A percentile compares a stretch with the other conserved stretches of the same genome.
These are phyloP conservation scores for Peromyscus eremicus DNA, from an alignment of 2,797 vertebrate species.

Conservation along the genomic window DNA sequence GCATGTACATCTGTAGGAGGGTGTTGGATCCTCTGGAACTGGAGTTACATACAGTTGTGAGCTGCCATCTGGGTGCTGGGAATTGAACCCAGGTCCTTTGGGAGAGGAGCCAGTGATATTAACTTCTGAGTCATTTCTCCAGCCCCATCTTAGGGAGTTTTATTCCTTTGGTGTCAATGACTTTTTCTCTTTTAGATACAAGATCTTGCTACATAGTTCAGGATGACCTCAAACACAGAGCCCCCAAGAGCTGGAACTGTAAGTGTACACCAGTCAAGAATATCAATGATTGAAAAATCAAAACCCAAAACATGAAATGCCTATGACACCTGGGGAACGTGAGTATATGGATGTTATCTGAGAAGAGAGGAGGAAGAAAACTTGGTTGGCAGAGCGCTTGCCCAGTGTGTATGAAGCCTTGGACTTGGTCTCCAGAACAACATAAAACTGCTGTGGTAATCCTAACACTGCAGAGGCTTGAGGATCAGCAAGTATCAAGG, in stretches of 20 bases:
- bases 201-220: not conserved
- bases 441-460: not conserved
- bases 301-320: not conserved
- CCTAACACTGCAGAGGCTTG: not conserved
- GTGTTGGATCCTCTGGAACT: not conserved
- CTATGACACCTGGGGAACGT: slow-evolving; percentile 19
- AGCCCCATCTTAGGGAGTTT: not conserved
- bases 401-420: not conserved
- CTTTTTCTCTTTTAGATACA: not conserved
- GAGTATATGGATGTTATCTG: not conserved
- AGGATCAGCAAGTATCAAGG: not conserved
- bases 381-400: not conserved
- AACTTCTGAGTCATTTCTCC: not conserved
- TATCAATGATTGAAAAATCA: not conserved
- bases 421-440: not conserved
- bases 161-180: not conserved
- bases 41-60: not conserved
- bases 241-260: not conserved
- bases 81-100: not conserved
- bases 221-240: not conserved
- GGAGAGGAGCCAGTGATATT: not conserved
- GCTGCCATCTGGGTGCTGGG: not conserved
- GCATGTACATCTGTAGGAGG: not conserved
- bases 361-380: not conserved
- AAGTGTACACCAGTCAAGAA: not conserved